These are phyloP conservation scores for Cirrhinus mrigala DNA, from an alignment of 2,797 vertebrate genomes.

Conservation along the genomic window DNA sequence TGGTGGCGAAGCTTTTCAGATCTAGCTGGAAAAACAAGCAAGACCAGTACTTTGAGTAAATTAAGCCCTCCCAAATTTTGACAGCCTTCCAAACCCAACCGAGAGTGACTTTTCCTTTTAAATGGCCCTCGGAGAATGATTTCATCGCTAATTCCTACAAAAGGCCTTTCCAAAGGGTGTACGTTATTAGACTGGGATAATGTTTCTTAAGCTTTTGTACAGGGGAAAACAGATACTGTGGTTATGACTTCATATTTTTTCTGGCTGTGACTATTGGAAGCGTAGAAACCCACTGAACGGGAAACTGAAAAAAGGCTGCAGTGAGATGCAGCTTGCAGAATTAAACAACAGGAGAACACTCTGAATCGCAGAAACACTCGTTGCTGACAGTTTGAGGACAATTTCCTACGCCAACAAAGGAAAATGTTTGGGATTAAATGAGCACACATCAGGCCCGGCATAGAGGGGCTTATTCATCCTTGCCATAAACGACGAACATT, in stretches of 20 bases:
- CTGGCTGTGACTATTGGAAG: constrained; percentile 47
- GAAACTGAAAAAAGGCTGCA: constrained; percentile 27
- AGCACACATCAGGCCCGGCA: constrained; percentile 22
- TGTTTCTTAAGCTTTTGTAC: constrained; percentile 52
- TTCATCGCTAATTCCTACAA: constrained; percentile 40
- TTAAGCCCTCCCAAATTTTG: constrained; percentile 21
- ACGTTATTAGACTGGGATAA: constrained; percentile 42
- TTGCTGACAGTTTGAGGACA: constrained; percentile 54
- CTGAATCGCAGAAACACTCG: constrained; percentile 40
- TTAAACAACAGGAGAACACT: constrained; percentile 48
- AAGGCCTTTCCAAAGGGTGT: constrained; percentile 30
- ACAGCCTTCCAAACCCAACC: constrained; percentile 36
- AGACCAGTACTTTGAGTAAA: constrained; percentile 8
- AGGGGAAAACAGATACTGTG: constrained; percentile 49
- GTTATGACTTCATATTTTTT: constrained; percentile 60
- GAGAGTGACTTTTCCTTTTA: constrained; percentile 49
- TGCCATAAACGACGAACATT: constrained; percentile 41
- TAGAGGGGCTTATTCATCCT: constrained; percentile 41
- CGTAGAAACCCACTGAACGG: constrained; percentile 25
- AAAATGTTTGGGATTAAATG: constrained; percentile 56
- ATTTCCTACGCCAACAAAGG: constrained; percentile 48
- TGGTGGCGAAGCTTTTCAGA: neutral
- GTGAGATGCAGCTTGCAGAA: constrained; percentile 27
- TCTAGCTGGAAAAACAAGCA: constrained; percentile 28
- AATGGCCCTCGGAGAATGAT: constrained; percentile 41